Evolutionary conservation across 2,888 invertebrate genomes (phyloP), one percentile per base, ranked within the genome.

Genomic region (Clitarchus hookeri): DNA sequence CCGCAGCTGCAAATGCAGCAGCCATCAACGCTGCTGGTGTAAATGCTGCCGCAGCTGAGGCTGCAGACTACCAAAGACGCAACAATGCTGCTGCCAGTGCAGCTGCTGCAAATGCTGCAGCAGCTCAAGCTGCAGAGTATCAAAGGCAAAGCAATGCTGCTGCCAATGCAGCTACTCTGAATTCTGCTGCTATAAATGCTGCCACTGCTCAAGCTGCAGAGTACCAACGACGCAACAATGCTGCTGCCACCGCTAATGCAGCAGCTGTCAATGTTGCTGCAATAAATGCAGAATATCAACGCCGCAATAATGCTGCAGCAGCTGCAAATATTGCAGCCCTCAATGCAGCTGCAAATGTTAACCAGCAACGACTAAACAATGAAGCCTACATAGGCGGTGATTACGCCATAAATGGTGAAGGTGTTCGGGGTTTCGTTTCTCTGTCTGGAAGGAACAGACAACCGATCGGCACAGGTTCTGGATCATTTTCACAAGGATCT

Each of bases 401-500:
- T 48, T 48, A 48, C 6, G 36, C 36, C 36, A 36, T 36, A 36
- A 36, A 36, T 36, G 77, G 77, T 0, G 77, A 23, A 12, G 79
- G 79, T 79, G 79, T n/a, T 25, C 25, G 19, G 44, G 44, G 27
- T 84, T 36, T 36, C 36, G 77, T 25, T 25, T 77, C 77, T 77
- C 23, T 25, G 26, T 13, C 27, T 23, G 82, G 82, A 26, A 13
- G 82, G 13, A n/a, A n/a, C 82, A 82, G 82, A 23, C 16, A 44
- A 27, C 82, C 9, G 82, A 19, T 26, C 82, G 44, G 65, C 36
- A 27, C 6, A 82, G 85, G 85, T 84, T 83, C 83, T 23, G 48
- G 84, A 26, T 44, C 26, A 19, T 53, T 83, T n/a, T 83, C 85
- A 65, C 79, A 53, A 78, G 86, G 84, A 48, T 54, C 82, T 9